These are phyloP conservation scores for Bradypodion ventrale DNA, from an alignment of 2,797 vertebrate species.

Conservation along the genomic window DNA sequence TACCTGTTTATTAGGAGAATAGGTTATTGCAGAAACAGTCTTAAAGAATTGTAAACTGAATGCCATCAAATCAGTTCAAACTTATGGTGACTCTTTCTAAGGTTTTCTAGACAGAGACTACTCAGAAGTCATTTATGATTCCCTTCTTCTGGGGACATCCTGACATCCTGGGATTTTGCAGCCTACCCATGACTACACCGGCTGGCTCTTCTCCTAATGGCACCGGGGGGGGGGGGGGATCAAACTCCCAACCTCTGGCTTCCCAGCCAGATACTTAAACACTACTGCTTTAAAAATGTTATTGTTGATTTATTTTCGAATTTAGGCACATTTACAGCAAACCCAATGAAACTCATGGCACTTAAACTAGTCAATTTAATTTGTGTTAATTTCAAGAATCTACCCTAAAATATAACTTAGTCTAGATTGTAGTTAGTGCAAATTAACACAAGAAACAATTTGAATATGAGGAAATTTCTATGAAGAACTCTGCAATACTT, in stretches of 20 bases:
- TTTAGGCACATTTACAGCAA: neutral
- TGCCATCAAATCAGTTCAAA: too few relatives aligned
- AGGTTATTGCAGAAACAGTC: neutral
- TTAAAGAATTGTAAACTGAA: too few relatives aligned
- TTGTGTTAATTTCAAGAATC: neutral
- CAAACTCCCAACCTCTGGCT: too few relatives aligned
- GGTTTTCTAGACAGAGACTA: too few relatives aligned
- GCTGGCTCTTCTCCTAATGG: too few relatives aligned
- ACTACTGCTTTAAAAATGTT: neutral
- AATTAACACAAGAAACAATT: neutral
- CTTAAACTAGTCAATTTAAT: neutral
- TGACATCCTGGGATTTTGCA: too few relatives aligned
- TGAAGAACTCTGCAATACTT: neutral
- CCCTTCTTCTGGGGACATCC: too few relatives aligned
- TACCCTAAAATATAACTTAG: neutral
- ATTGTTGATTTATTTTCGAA: neutral
- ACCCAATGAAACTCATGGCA: neutral
- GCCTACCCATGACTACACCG: too few relatives aligned
- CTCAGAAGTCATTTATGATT: too few relatives aligned
- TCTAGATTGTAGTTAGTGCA: neutral
- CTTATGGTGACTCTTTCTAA: too few relatives aligned
- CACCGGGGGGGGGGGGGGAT: too few relatives aligned
- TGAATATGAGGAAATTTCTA: conserved; percentile 8
- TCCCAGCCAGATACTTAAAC: too few relatives aligned
- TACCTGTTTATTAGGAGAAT: neutral